Base-by-base conservation (phyloP, 2,888 invertebrate species). In the Ptilodon capucinus region DNA sequence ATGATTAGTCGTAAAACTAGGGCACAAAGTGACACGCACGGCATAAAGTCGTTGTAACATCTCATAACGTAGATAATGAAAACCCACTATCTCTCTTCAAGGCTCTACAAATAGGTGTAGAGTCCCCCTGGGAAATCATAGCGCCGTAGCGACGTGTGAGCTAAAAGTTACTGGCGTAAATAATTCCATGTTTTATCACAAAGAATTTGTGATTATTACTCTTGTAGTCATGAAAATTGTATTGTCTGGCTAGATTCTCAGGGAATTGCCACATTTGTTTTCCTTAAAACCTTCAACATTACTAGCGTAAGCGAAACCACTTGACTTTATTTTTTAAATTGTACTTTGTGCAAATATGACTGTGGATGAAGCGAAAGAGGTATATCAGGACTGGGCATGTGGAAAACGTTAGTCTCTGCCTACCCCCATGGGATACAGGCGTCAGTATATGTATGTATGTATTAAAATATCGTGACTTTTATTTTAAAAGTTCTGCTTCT, bases 81-180 rank as follows among this genome's bases (percentile, higher is more conserved):
- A 65, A 67, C 58, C 57, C 57, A 63, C 56, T 66, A 66, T 63
- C 45, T 44, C 55, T 52, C 64, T 66, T 63, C 50, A 65, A 65
- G 67, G 64, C 54, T 65, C 63, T 56, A 64, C 67, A 64, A 64
- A 67, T 63, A 64, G 64, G 67, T 64, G 51, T 56, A 56, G 53
- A 58, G 51, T 54, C 40, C 67, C 56, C 67, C 34, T 51, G 67
- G 64, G 64, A 65, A 65, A 65, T 67, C 64, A 65, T 65, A 60
- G 63, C 60, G 57, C 57, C 63, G 60, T 60, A 51, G 50, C 64
- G 44, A 62, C 52, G 60, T 64, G 67, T 66, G 64, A 66, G 57
- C 57, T 60, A 63, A 64, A 64, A 38, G 42, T 66, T 67, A 40
- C 57, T 46, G 48, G 56, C 67, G 56, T 63, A 66, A 66, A 63